phyloP scores from a whole-genome alignment of 2,113 vertebrate species.

The Amia ocellicauda region DNA sequence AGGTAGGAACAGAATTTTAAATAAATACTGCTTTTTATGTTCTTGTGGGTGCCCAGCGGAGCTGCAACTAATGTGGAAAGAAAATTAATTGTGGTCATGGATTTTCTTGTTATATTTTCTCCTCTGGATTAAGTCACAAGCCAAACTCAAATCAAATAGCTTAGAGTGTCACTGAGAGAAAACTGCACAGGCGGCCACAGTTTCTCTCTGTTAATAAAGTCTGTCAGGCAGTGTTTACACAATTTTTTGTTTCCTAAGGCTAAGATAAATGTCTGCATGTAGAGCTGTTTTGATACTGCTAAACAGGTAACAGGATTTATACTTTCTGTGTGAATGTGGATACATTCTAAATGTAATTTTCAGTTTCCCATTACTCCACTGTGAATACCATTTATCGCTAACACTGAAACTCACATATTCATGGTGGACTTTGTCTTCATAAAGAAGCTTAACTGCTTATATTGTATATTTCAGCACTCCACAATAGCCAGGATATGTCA shows the following conservation, averaged over 20 bases:
- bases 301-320: neutral
- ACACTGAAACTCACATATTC: too few species aligned
- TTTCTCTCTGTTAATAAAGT: neutral
- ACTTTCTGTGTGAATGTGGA: neutral
- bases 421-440: too few species aligned
- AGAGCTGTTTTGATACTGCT: neutral
- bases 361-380: too few species aligned
- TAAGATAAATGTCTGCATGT: neutral
- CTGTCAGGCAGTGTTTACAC: neutral
- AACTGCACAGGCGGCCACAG: neutral
- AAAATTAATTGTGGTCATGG: too few species aligned
- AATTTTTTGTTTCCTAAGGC: neutral
- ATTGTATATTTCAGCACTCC: too few species aligned
- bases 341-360: neutral
- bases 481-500: too few species aligned
- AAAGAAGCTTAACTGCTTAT: too few species aligned
- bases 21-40: too few species aligned
- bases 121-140: neutral
- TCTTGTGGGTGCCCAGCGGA: too few species aligned
- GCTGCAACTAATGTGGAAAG: too few species aligned
- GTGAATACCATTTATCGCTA: too few species aligned
- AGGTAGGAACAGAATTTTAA: too few species aligned
- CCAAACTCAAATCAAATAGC: neutral
- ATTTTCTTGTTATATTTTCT: neutral
- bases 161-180: neutral